phyloP scores from a whole-genome alignment of 2,113 vertebrate species.

The Chaetodon trifascialis region DNA sequence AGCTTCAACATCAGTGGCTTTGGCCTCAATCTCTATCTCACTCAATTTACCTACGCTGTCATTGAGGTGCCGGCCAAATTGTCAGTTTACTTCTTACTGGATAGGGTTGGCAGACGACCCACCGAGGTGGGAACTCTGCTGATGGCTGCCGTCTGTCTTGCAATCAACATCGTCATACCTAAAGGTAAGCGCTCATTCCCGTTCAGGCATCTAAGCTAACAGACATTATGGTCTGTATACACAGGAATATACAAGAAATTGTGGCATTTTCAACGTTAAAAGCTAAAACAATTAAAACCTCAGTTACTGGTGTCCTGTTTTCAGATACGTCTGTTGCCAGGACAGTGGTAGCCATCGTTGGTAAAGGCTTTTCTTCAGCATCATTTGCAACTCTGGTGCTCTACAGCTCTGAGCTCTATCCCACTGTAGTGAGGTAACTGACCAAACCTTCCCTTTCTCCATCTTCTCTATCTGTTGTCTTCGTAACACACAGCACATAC shows the following conservation, averaged over 20 bases:
- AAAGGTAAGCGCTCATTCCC: slow-evolving; percentile 71
- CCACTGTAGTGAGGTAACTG: slow-evolving; percentile 89
- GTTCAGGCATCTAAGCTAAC: background rate
- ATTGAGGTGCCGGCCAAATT: slow-evolving; percentile 83
- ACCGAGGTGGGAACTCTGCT: slow-evolving; percentile 63
- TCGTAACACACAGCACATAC: too few species aligned
- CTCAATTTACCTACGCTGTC: slow-evolving; percentile 77
- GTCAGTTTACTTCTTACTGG: slow-evolving; percentile 71
- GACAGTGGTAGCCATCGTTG: slow-evolving; percentile 82
- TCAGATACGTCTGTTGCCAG: slow-evolving; percentile 78
- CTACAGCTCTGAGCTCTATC: slow-evolving; percentile 90
- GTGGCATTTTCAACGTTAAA: background rate
- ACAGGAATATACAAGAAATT: background rate
- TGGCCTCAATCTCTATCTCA: slow-evolving; percentile 82
- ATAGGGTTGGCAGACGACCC: slow-evolving; percentile 75
- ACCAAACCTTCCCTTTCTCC: rapidly evolving
- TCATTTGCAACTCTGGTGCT: slow-evolving; percentile 86
- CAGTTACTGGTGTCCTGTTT: background rate
- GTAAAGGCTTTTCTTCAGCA: slow-evolving; percentile 87
- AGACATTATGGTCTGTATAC: background rate
- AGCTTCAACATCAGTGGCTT: slow-evolving; percentile 83
- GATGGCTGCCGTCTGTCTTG: slow-evolving; percentile 73
- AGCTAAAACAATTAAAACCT: background rate
- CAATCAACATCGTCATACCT: slow-evolving; percentile 81
- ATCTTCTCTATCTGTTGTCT: background rate